Percentiles rank a stretch among this genome's conserved stretches.
These are phyloP conservation scores for Catamblyrhynchus diadema DNA, from an alignment of 2,797 vertebrate species.

Conservation along the genomic window DNA sequence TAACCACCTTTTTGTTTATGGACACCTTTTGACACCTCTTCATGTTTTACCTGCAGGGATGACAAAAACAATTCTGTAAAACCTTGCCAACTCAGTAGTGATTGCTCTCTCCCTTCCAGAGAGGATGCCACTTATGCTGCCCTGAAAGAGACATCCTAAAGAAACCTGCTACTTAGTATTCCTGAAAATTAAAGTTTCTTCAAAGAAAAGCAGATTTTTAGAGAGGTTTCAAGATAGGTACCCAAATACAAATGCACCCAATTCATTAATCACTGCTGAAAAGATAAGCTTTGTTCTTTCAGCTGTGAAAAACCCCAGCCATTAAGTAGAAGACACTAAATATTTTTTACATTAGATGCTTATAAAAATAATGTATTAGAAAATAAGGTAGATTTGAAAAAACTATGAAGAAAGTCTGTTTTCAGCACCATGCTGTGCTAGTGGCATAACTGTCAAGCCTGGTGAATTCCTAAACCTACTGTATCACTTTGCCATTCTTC, in stretches of 20 bases:
- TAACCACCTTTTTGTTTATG: background rate
- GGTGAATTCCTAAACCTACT: background rate
- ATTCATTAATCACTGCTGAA: background rate
- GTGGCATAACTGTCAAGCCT: background rate
- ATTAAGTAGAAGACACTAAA: background rate
- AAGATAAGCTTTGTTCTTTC: background rate
- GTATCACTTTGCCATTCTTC: background rate
- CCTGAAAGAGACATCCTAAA: background rate
- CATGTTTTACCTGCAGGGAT: constrained; percentile 68
- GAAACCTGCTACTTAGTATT: background rate
- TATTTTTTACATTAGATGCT: background rate
- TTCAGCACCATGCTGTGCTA: background rate
- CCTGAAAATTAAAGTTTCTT: background rate
- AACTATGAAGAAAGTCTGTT: background rate
- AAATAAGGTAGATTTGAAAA: background rate
- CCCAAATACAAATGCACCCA: background rate
- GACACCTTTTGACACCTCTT: constrained; percentile 63
- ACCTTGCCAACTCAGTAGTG: background rate
- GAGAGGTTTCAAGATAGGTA: background rate
- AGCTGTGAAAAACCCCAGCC: background rate
- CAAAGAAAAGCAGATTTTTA: background rate
- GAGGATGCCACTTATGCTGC: background rate
- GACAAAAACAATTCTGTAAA: background rate
- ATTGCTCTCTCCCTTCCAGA: background rate
- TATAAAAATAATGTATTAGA: background rate